Base-by-base conservation (phyloP, 2,888 invertebrate species). In the Operophtera brumata region DNA sequence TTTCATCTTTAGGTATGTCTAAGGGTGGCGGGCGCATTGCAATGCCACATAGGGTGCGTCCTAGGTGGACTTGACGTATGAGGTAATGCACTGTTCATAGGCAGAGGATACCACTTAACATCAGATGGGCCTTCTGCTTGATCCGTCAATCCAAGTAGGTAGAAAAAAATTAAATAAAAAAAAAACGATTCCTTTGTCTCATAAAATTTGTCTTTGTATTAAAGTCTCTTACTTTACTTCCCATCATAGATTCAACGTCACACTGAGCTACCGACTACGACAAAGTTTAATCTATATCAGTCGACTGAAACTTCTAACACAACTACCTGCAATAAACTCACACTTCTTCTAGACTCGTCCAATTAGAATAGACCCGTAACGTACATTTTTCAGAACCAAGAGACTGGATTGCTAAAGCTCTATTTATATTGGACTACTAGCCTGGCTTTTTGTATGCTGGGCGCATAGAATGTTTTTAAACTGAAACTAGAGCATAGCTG, bases 401-500 rank as follows among this genome's bases (percentile, higher is more conserved):
- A 14, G n/a, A 30, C 54, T 47, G 40, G 10, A 39, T 20, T 45
- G 62, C 54, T 60, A 60, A 55, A 50, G 75, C 32, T 67, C 67
- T 56, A 44, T 50, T 30, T 63, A 49, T 32, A 57, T 37, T 70
- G 70, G 73, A 28, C 47, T 52, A 42, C 28, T 50, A 46, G 53
- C 35, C 47, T 20, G 28, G 41, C 35, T 49, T 48, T 51, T 46
- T 51, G 48, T 48, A 52, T 49, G 50, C 47, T 40, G 26, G 46
- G 57, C 47, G 62, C 60, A 58, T 64, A 62, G 61, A 51, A 59
- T 68, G 67, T 72, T 78, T 77, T 77, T 69, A 70, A 77, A 78
- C 66, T 67, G 69, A 73, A 80, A 77, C 62, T 75, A 65, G 71
- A 71, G 65, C 74, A 66, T 56, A 58, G 69, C 67, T 67, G 67